A percentile compares a stretch with the other conserved stretches of the same genome.
These are phyloP conservation scores for Vanessa tameamea DNA, from an alignment of 1,140 invertebrate species.

Conservation along the genomic window DNA sequence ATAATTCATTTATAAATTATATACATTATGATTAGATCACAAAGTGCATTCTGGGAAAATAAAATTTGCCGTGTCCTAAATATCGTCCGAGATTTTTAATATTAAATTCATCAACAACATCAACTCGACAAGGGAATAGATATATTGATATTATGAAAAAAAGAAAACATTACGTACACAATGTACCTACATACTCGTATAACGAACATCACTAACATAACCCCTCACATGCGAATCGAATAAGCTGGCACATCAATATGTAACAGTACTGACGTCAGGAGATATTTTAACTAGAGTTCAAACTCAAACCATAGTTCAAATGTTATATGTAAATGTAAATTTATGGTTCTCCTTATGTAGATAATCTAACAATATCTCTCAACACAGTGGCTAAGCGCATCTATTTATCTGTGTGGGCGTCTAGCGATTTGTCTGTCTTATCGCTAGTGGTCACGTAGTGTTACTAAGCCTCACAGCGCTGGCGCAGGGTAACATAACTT, in stretches of 20 bases:
- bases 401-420: conserved; percentile 23
- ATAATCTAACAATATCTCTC: conserved; percentile 26
- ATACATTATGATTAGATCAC: too few species aligned
- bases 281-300: background rate
- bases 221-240: background rate
- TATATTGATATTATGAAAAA: too few species aligned
- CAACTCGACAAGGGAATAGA: too few species aligned
- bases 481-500: background rate
- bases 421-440: conserved; percentile 24
- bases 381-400: conserved; percentile 16
- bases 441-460: conserved; percentile 23
- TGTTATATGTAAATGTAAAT: conserved; percentile 12
- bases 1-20: too few species aligned
- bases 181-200: too few species aligned
- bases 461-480: conserved; percentile 6
- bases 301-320: conserved; percentile 1
- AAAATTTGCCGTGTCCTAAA: too few species aligned
- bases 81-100: too few species aligned
- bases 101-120: too few species aligned
- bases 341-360: conserved; percentile 12
- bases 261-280: background rate
- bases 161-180: too few species aligned
- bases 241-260: background rate
- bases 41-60: too few species aligned
- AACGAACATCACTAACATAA: too few species aligned